phyloP scores from a whole-genome alignment of 2,888 invertebrate species.

The Melieria crassipennis region DNA sequence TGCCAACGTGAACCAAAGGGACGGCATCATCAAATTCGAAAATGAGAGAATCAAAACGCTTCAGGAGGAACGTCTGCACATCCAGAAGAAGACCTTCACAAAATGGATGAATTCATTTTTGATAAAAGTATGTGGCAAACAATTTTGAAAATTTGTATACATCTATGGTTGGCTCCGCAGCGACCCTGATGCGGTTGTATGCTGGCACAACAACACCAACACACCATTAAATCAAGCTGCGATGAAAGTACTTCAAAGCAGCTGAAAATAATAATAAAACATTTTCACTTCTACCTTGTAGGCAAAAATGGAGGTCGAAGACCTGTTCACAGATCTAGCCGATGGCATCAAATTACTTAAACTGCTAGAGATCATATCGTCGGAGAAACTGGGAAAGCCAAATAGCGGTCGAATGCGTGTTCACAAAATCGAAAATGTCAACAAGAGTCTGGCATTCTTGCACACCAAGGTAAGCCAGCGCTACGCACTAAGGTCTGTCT shows the following conservation, averaged over 20 bases:
- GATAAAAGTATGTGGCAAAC: conserved; percentile 76
- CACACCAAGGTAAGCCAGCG: conserved; percentile 81
- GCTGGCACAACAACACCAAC: not conserved
- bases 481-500: too few species aligned
- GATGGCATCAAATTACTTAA: conserved; percentile 93
- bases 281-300: conserved; percentile 61
- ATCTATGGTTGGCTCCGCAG: not conserved
- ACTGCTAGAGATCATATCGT: conserved; percentile 97
- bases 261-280: not conserved
- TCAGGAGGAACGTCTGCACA: conserved; percentile 96
- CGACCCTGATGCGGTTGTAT: not conserved
- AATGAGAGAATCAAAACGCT: conserved; percentile 95
- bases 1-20: conserved; percentile 87
- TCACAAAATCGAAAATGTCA: conserved; percentile 99
- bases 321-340: conserved; percentile 94
- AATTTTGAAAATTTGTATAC: not conserved
- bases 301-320: conserved; percentile 98
- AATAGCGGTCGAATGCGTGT: conserved; percentile 97
- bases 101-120: conserved; percentile 99
- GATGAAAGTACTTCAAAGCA: not conserved
- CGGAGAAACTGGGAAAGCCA: conserved; percentile 95
- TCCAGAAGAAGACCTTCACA: conserved; percentile 99
- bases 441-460: conserved; percentile 94
- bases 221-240: not conserved
- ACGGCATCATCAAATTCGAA: conserved; percentile 94